Evolutionary conservation across 2,888 invertebrate species (phyloP).

Genomic region (Stenotaenia linearis): DNA sequence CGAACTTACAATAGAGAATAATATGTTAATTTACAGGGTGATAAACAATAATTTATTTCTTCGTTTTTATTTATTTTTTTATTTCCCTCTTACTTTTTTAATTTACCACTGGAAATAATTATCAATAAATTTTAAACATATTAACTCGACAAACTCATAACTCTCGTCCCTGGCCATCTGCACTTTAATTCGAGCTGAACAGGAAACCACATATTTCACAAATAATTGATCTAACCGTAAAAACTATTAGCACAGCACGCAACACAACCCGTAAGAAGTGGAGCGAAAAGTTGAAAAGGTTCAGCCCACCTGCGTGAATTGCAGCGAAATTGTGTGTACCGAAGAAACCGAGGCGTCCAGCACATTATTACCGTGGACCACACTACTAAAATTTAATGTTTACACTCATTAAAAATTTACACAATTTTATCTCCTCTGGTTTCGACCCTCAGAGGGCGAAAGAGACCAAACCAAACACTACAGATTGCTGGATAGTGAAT

Average conservation of each 20-base stretch:
- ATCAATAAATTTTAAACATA: constrained; percentile 17
- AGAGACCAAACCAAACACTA: too few relatives aligned
- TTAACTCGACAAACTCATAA: constrained; percentile 12
- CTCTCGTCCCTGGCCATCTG: constrained; percentile 6
- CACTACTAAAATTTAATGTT: constrained; percentile 26
- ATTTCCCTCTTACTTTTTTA: neutral
- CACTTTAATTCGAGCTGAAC: constrained; percentile 24
- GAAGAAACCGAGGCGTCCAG: constrained; percentile 9
- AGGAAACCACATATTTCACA: constrained; percentile 24
- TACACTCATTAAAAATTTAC: constrained; percentile 8
- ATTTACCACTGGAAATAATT: neutral
- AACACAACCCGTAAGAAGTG: neutral
- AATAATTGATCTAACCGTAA: constrained; percentile 27
- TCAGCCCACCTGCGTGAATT: constrained; percentile 24
- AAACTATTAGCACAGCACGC: neutral
- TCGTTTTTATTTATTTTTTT: neutral
- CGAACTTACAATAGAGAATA: neutral
- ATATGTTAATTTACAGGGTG: neutral
- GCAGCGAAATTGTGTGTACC: constrained; percentile 14
- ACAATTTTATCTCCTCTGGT: neutral
- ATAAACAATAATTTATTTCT: neutral
- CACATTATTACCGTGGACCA: constrained; percentile 10
- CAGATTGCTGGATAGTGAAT: too few relatives aligned
- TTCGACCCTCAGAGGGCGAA: neutral
- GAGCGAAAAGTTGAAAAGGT: neutral